Base-by-base conservation (phyloP, 2,113 vertebrate species). In the Dolichotis patagonum region DNA sequence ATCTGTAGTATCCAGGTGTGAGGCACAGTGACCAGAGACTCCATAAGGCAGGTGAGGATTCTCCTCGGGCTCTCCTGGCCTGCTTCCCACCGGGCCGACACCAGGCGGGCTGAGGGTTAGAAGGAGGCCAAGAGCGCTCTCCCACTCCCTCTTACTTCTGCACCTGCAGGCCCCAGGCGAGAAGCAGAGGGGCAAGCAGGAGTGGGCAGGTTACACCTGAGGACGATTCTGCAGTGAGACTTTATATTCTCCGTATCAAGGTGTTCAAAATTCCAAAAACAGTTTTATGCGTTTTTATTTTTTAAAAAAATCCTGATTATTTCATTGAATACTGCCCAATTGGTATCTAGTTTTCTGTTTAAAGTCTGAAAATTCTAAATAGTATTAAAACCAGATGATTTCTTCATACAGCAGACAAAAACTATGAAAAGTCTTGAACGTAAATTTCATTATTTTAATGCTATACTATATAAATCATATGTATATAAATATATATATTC, bases 321-420 rank as follows among this genome's bases (percentile, higher is more conserved):
- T 92, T 95, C 38, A 67, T 82, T 63, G 46, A 77, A 9, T 88
- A 0, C 0, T 35, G 10, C 3, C 60, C 28, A 60, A 11, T 16
- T 67, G 22, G 6, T 52, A 0, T 8, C 24, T 43, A 41, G 38
- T 60, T 58, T 89, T 58, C 60, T 20, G 16, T 7, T 84, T 20
- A 60, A 46, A 52, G 69, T 35, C 17, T 71, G 77, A 94, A 87
- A 26, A 6, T 19, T 32, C 7, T 43, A 82, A 81, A 54, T 1
- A 78, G 26, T 58, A 69, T 26, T 82, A 43, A 58, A 67, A 2
- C 14, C 19, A 49, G 0, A 1, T 10, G 75, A 5, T 65, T 75
- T 82, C 35, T 86, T 96, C 4, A 60, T 46, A 73, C 52, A 77
- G 38, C 7, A 49, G n/a, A 88, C 13, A 82, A 80, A 81, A 85